Base-by-base conservation (phyloP, 2,888 invertebrate species). In the Plagodis dolabraria region DNA sequence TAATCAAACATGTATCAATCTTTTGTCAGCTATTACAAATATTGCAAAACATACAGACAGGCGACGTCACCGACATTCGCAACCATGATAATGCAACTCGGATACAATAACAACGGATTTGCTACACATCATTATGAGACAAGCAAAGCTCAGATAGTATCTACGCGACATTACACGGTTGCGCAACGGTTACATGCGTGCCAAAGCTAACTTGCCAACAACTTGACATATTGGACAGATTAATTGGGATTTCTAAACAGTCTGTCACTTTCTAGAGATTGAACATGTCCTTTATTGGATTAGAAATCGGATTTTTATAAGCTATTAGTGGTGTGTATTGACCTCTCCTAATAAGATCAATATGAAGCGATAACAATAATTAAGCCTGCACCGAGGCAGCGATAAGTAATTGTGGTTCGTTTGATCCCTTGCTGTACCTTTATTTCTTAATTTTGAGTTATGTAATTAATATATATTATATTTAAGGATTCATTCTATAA, bases 51-150 rank as follows among this genome's bases (percentile, higher is more conserved):
- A 22, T 33, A 55, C 52, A 60, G 55, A 67, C 33, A 65, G 33
- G 35, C 57, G 45, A 60, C 62, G 56, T 53, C 65, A 61, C 46
- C 50, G 52, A 53, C 53, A 63, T 54, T 63, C 45, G 58, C 34
- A 52, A 65, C 59, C 53, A 36, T 61, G 60, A 60, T 61, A 64
- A 55, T 64, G 65, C 69, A 64, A 61, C 47, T 53, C 58, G 57
- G 64, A 69, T 65, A 65, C 65, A 67, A 65, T 64, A 63, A 65
- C 63, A 64, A 43, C 65, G 63, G 56, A 69, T 69, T 69, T 61
- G 65, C 57, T 63, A 69, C 67, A 65, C 69, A 67, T 69, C 64
- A 67, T 67, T 65, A 69, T 64, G 64, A 62, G 68, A 62, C 58
- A 45, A 53, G 63, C 10, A 8, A 40, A 40, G 57, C 51, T 55